Conservation (phyloP, 2,797 vertebrate genomes). For the Discoglossus pictus region DNA sequence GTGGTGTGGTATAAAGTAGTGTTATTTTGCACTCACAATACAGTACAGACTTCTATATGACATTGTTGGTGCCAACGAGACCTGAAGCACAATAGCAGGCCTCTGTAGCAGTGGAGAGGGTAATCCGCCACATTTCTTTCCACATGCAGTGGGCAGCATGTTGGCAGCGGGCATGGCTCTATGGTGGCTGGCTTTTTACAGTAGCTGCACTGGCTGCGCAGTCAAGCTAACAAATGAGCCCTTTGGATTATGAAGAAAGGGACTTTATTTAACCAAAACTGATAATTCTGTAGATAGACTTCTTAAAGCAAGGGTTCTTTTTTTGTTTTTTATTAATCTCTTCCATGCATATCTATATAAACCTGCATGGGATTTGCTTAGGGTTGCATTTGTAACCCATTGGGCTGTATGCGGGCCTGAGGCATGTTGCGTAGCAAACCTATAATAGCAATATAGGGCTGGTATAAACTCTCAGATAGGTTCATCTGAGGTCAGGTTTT, state of each 20-base stretch:
- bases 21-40: too few species aligned
- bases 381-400: neutral
- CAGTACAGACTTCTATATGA: constrained; percentile 6
- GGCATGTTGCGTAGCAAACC: constrained; percentile 18
- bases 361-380: too few species aligned
- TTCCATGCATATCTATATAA: too few species aligned
- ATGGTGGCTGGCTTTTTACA: constrained; percentile 83
- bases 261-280: neutral
- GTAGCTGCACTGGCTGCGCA: constrained; percentile 77
- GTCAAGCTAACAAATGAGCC: constrained; percentile 60
- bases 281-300: neutral
- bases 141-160: constrained; percentile 77
- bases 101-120: neutral
- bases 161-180: constrained; percentile 85
- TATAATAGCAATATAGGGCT: too few species aligned
- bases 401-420: constrained; percentile 13
- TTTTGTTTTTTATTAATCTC: neutral
- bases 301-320: too few species aligned
- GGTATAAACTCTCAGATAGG: too few species aligned
- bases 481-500: too few species aligned
- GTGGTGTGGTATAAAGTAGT: too few species aligned
- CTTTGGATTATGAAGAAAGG: neutral
- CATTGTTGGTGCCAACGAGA: constrained; percentile 7
- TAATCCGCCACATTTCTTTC: constrained; percentile 10
- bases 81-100: neutral